Conservation (phyloP, 1,140 invertebrate genomes). For the Pseudomyrmex dendroicus region DNA sequence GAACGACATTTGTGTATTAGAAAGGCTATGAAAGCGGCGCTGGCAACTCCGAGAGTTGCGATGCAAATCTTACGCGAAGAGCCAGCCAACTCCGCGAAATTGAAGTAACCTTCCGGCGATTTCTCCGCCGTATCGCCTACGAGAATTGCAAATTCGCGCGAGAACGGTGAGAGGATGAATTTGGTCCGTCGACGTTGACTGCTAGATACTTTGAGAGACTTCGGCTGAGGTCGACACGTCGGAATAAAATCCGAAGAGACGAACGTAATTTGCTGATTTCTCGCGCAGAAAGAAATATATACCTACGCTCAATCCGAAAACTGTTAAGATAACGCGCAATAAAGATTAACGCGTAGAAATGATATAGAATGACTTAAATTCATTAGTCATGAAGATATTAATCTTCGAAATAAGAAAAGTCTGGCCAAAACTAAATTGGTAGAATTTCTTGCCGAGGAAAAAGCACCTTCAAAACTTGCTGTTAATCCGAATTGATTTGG, state of each 20-base stretch:
- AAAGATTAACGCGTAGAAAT: not conserved
- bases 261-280: not conserved
- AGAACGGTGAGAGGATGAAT: constrained; percentile 37
- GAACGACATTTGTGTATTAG: constrained; percentile 66
- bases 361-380: not conserved
- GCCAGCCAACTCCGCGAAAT: constrained; percentile 65
- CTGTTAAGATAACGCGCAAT: too few relatives aligned
- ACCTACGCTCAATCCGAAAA: not conserved
- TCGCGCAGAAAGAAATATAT: not conserved
- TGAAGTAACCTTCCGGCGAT: constrained; percentile 61
- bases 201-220: constrained; percentile 49
- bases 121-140: constrained; percentile 47
- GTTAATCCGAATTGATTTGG: not conserved
- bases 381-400: not conserved
- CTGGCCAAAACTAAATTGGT: not conserved
- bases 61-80: constrained; percentile 67
- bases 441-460: not conserved
- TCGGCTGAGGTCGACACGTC: constrained; percentile 10
- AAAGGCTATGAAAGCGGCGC: constrained; percentile 53
- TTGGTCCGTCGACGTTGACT: not conserved
- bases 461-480: not conserved
- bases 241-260: constrained; percentile 28
- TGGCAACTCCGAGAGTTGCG: constrained; percentile 57
- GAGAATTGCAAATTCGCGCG: constrained; percentile 66
- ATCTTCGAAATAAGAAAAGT: not conserved